Evolutionary conservation across 2,113 vertebrate genomes (phyloP).

Genomic region (Zosterops pallidus): DNA sequence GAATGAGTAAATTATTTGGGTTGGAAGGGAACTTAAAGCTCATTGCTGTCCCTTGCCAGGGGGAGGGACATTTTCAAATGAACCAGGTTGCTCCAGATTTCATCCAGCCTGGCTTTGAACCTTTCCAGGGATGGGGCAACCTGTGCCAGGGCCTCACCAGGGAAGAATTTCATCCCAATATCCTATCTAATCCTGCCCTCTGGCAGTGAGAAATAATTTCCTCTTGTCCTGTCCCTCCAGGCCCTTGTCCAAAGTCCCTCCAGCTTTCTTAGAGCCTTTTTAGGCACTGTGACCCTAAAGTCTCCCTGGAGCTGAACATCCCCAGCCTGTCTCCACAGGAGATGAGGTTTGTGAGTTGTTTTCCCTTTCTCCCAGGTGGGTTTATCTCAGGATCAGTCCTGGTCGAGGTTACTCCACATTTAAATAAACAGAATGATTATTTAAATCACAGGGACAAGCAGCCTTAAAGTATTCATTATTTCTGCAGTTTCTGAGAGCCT

Average conservation of each 20-base stretch:
- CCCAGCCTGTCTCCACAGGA: neutral
- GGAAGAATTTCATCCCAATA: neutral
- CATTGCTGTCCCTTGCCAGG: neutral
- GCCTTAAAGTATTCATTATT: neutral
- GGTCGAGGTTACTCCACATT: neutral
- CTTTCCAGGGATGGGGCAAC: neutral
- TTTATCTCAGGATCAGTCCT: neutral
- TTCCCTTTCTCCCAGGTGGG: neutral
- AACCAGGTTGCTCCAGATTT: neutral
- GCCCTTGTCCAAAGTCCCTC: neutral
- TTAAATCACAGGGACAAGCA: neutral
- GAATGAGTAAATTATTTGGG: neutral
- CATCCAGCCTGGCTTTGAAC: accelerated
- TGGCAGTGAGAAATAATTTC: neutral
- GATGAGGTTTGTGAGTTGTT: neutral
- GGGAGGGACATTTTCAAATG: neutral
- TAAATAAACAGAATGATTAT: neutral
- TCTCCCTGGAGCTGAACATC: neutral
- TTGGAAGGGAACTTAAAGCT: neutral
- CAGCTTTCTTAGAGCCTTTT: neutral
- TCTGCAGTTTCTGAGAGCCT: neutral
- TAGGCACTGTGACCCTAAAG: neutral
- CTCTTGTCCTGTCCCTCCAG: neutral
- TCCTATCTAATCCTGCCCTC: neutral
- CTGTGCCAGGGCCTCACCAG: neutral